phyloP scores from a whole-genome alignment of 35 echinoderm and acorn worm genomes.

The Patiria miniata region DNA sequence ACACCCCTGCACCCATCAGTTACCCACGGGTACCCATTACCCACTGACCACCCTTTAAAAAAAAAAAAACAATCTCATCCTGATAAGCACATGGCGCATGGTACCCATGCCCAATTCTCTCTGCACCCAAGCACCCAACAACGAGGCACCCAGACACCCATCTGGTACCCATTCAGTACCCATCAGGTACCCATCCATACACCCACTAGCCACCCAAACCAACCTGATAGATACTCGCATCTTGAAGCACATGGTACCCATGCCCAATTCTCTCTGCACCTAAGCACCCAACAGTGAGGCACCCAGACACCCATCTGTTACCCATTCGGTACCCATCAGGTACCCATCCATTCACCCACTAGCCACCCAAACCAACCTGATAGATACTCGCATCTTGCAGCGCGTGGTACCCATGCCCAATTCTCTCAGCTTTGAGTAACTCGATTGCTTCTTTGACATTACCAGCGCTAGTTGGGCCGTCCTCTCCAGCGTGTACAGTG shows the following conservation, averaged over 20 bases:
- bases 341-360: not conserved
- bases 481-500: conserved; percentile 70
- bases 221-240: conserved; percentile 68
- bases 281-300: no score
- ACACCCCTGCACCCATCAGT: no score
- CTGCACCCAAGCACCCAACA: no score
- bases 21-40: no score
- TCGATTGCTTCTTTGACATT: conserved; percentile 66
- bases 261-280: conserved; percentile 78
- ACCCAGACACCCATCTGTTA: no score
- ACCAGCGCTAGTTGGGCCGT: conserved; percentile 46
- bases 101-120: conserved; percentile 76
- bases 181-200: no score
- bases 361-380: conserved; percentile 28
- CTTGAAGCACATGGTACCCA: conserved; percentile 53
- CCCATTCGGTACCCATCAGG: not conserved
- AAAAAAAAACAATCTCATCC: conserved; percentile 52
- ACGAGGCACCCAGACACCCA: no score
- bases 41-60: no score
- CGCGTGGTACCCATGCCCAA: conserved; percentile 72
- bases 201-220: not conserved
- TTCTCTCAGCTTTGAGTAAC: conserved; percentile 55
- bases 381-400: conserved; percentile 53
- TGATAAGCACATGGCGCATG: not conserved
- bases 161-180: no score